These are phyloP conservation scores for Dasyornis broadbenti DNA, from an alignment of 2,113 vertebrate genomes.

Conservation along the genomic window DNA sequence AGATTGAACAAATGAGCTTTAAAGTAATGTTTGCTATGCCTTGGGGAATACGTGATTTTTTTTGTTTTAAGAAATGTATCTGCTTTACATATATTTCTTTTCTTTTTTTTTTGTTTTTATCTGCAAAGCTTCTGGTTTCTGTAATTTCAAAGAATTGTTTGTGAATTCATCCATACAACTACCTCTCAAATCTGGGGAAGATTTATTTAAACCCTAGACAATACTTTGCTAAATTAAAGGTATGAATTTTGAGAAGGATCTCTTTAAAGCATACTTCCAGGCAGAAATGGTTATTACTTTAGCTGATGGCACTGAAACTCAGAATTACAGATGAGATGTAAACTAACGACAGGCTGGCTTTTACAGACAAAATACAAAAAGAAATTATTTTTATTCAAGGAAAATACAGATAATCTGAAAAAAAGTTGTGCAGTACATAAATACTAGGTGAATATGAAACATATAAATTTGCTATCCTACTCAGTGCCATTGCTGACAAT, in stretches of 20 bases:
- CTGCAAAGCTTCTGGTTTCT: background rate
- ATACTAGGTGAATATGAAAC: background rate
- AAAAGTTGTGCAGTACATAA: background rate
- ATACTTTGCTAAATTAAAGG: background rate
- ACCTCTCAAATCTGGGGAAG: background rate
- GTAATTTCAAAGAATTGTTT: background rate
- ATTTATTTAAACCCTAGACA: conserved; percentile 12
- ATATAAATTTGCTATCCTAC: background rate
- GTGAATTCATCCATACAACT: background rate
- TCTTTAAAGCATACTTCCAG: background rate
- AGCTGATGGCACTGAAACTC: conserved; percentile 4
- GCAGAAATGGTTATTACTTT: conserved; percentile 24
- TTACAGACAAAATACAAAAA: background rate
- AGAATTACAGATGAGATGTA: conserved; percentile 21
- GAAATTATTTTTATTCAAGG: background rate
- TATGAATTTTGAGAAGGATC: conserved; percentile 1
- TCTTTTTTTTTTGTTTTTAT: background rate
- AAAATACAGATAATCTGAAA: background rate
- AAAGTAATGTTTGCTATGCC: background rate
- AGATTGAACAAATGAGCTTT: background rate
- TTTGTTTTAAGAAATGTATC: background rate
- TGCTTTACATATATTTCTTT: background rate
- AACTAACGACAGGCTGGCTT: background rate
- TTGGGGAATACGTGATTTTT: background rate
- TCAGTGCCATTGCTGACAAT: background rate